Evolutionary conservation across 2,113 vertebrate species (phyloP).

Genomic region (Mixornis gularis): DNA sequence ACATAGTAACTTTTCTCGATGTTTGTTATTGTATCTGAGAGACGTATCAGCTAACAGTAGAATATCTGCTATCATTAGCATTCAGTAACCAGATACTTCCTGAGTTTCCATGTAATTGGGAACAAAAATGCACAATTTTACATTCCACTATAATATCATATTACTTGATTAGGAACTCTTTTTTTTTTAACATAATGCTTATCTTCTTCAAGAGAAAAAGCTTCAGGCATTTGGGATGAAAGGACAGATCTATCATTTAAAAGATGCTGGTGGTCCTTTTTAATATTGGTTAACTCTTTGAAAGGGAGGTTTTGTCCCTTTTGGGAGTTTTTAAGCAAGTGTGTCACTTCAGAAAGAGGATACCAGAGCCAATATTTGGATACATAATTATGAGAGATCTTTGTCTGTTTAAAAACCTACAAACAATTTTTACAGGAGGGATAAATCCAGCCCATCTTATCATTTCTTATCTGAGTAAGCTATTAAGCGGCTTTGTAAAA

Average conservation of each 20-base stretch:
- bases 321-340: neutral
- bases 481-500: slow-evolving; percentile 17
- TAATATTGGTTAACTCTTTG: neutral
- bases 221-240: neutral
- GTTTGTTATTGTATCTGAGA: slow-evolving; percentile 13
- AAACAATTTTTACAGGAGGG: neutral
- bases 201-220: neutral
- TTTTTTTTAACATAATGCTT: neutral
- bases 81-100: slow-evolving; percentile 14
- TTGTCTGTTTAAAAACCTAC: neutral
- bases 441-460: neutral
- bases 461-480: slow-evolving; percentile 1
- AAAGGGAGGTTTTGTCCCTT: neutral
- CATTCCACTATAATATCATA: neutral
- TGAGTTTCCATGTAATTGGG: neutral
- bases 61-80: slow-evolving; percentile 22
- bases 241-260: neutral
- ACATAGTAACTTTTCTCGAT: neutral
- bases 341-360: neutral
- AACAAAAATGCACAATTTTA: neutral
- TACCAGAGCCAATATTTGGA: neutral
- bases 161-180: neutral
- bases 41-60: neutral
- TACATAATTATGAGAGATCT: neutral
- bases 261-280: slow-evolving; percentile 1